Percentiles rank a stretch among this genome's conserved stretches.
Evolutionary conservation across 2,888 invertebrate genomes (phyloP).

Genomic region (Conus canariensis): DNA sequence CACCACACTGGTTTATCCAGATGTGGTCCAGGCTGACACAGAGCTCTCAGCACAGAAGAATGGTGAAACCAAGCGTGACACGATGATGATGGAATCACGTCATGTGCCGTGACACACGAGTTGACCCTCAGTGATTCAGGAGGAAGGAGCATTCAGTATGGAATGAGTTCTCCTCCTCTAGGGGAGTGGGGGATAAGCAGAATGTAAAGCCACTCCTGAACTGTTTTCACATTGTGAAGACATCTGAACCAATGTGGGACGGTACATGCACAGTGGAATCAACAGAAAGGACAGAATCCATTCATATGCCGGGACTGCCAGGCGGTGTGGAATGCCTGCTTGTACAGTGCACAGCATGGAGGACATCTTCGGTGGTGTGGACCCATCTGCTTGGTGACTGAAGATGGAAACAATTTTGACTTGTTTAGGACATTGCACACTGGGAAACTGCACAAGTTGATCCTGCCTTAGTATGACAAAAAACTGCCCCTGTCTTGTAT

Average conservation of each 20-base stretch:
- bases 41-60: not conserved
- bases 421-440: not conserved
- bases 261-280: too few relatives aligned
- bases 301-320: too few relatives aligned
- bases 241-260: too few relatives aligned
- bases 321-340: not conserved
- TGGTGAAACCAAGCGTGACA: not conserved
- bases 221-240: too few relatives aligned
- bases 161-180: too few relatives aligned
- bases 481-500: not conserved
- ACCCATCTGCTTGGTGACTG: not conserved
- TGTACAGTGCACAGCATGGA: not conserved
- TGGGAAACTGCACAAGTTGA: constrained; percentile 5
- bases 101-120: too few relatives aligned
- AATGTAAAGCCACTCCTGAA: too few relatives aligned
- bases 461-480: not conserved
- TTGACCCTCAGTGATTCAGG: too few relatives aligned
- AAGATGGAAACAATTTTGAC: not conserved
- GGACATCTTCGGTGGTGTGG: not conserved
- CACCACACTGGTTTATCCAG: not conserved
- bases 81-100: too few relatives aligned
- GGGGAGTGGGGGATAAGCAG: too few relatives aligned
- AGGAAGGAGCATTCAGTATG: too few relatives aligned
- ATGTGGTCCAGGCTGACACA: not conserved
- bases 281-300: too few relatives aligned